phyloP scores from a whole-genome alignment of 2,888 invertebrate genomes.

The Andrena bucephala region DNA sequence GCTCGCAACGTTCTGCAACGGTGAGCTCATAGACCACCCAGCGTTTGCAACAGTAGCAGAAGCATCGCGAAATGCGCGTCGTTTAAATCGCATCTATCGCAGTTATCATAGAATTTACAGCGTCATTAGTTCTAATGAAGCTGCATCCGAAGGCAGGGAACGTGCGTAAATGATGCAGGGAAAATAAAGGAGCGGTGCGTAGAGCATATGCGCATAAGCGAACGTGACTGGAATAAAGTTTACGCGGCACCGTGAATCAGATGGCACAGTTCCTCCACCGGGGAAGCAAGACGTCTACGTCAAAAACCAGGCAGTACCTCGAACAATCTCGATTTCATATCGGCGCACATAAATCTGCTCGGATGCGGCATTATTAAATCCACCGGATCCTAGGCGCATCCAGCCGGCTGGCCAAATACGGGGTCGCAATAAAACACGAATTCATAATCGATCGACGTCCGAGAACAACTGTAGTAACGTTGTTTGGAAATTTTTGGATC shows the following conservation, averaged over 20 bases:
- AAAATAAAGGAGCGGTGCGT: slow-evolving; percentile 48
- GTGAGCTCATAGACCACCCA: neutral
- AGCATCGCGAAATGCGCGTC: slow-evolving; percentile 35
- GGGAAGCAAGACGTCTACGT: slow-evolving; percentile 59
- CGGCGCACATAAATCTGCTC: slow-evolving; percentile 55
- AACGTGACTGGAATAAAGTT: slow-evolving; percentile 61
- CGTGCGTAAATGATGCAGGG: slow-evolving; percentile 58
- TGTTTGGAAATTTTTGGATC: neutral
- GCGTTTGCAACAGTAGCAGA: slow-evolving; percentile 29
- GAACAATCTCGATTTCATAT: slow-evolving; percentile 63
- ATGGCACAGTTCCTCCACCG: slow-evolving; percentile 46
- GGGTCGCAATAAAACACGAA: slow-evolving; percentile 35
- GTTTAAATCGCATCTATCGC: slow-evolving; percentile 42
- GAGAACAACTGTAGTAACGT: neutral
- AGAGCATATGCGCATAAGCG: slow-evolving; percentile 50
- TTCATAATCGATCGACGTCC: slow-evolving; percentile 45
- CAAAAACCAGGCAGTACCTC: slow-evolving; percentile 50
- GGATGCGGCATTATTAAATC: slow-evolving; percentile 57
- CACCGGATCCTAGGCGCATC: slow-evolving; percentile 34
- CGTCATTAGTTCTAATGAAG: slow-evolving; percentile 62
- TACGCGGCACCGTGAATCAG: slow-evolving; percentile 53
- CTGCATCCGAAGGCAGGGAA: slow-evolving; percentile 46
- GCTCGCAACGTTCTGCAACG: neutral
- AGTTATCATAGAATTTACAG: slow-evolving; percentile 42
- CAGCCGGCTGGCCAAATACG: slow-evolving; percentile 38